A percentile compares a stretch with the other conserved stretches of the same genome.
phyloP scores from a whole-genome alignment of 2,888 invertebrate genomes.

The Drosophila mercatorum region DNA sequence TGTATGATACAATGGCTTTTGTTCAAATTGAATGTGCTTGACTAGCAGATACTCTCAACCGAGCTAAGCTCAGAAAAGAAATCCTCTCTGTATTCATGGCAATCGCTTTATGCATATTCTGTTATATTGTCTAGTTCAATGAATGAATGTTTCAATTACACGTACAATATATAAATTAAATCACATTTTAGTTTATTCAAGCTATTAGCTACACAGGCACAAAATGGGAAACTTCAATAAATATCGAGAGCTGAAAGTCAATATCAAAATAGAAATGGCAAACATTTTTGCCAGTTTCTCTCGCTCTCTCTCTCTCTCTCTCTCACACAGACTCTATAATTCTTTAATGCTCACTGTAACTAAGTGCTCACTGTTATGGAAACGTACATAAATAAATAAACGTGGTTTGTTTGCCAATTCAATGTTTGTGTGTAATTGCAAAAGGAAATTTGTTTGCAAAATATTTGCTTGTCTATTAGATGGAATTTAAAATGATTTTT shows the following conservation, averaged over 20 bases:
- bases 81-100: neutral
- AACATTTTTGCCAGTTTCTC: slow-evolving; percentile 6
- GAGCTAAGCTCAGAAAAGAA: neutral
- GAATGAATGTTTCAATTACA: neutral
- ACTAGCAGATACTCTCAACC: neutral
- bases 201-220: neutral
- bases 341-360: slow-evolving; percentile 1
- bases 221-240: neutral
- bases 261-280: slow-evolving; percentile 2
- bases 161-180: neutral
- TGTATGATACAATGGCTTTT: neutral
- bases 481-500: slow-evolving; percentile 26
- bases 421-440: slow-evolving; percentile 70
- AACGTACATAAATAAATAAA: slow-evolving; percentile 17
- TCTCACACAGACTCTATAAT: neutral
- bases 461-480: slow-evolving; percentile 45
- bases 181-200: slow-evolving; percentile 1
- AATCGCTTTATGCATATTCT: neutral
- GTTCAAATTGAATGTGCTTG: neutral
- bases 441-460: slow-evolving; percentile 47
- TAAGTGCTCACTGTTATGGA: slow-evolving; percentile 12
- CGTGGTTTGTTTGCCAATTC: slow-evolving; percentile 40
- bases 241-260: slow-evolving; percentile 5
- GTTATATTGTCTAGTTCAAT: too few relatives aligned
- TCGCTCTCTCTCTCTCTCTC: neutral